These are phyloP conservation scores for Ictalurus furcatus DNA, from an alignment of 2,113 vertebrate species.

Conservation along the genomic window DNA sequence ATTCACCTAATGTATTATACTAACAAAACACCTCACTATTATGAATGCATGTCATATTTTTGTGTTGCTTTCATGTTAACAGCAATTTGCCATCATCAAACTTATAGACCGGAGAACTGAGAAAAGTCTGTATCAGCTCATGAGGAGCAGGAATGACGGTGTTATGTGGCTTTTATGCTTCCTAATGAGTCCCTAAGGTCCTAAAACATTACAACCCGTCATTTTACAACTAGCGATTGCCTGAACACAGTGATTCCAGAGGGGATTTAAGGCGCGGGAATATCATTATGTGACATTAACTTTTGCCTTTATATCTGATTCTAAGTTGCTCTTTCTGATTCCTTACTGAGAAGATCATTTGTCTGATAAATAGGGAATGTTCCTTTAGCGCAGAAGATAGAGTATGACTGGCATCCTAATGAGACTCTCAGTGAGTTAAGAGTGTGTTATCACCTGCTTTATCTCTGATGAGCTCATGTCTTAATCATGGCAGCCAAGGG, in stretches of 20 bases:
- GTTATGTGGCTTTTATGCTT: constrained; percentile 74
- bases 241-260: constrained; percentile 49
- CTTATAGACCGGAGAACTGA: constrained; percentile 28
- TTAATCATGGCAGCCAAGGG: constrained; percentile 52
- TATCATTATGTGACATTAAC: constrained; percentile 60
- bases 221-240: constrained; percentile 71
- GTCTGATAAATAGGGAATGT: constrained; percentile 63
- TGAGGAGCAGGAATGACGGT: constrained; percentile 74
- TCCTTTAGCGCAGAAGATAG: constrained; percentile 58
- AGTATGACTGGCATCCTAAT: constrained; percentile 66
- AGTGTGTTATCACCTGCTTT: constrained; percentile 55
- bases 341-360: constrained; percentile 62
- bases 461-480: constrained; percentile 50
- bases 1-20: constrained; percentile 22
- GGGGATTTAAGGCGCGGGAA: constrained; percentile 45
- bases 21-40: constrained; percentile 25
- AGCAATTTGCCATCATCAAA: constrained; percentile 60
- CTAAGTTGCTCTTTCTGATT: constrained; percentile 59
- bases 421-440: constrained; percentile 54
- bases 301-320: constrained; percentile 65
- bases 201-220: constrained; percentile 68
- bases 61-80: constrained; percentile 31
- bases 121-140: constrained; percentile 63
- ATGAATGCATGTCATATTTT: constrained; percentile 41
- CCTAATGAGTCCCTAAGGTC: constrained; percentile 75